Evolutionary conservation across 2,113 vertebrate genomes (phyloP), one percentile per base, ranked within the genome.

Genomic region (Petroica traversi): DNA sequence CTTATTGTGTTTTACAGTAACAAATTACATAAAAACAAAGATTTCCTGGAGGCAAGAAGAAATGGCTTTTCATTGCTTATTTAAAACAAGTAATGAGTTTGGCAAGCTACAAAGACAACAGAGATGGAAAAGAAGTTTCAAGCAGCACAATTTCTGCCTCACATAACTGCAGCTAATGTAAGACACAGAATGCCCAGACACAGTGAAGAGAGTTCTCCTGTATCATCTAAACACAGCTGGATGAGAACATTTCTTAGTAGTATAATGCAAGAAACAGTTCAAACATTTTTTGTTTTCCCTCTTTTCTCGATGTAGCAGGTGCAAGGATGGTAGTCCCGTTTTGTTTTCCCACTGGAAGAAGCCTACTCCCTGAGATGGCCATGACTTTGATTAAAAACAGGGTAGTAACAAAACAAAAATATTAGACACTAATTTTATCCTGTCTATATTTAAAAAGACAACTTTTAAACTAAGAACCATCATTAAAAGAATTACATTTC

Each of bases 21-120:
- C 51, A 88, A 94, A 94, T 67, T 74, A 77, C 43, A 63, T 67
- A 91, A 86, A 92, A 93, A 88, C 64, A 86, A 86, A 84, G 55
- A 84, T 74, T 74, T 95, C 82, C 89, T 80, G 36, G 28, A 92
- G 75, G 67, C 79, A 88, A 66, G 67, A 52, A 96, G 63, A 93
- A 93, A 92, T 51, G 49, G n/a, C 33, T 93, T 95, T 95, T 85
- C 81, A 76, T 14, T 89, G 57, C 66, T 18, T 16, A 81, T 49
- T 95, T 79, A 69, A 57, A 95, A 88, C 46, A 94, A 95, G 40
- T 40, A 84, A 92, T 6, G 6, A 89, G 61, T 69, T 93, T 83
- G 58, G 66, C 67, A 85, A 93, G 59, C 58, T 74, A 73, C 85
- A 90, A 78, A 92, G 85, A 51, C 58, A 92, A 63, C 17, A 34